Conservation (phyloP, 2,888 invertebrate genomes). For the Apodemia hepburni region DNA sequence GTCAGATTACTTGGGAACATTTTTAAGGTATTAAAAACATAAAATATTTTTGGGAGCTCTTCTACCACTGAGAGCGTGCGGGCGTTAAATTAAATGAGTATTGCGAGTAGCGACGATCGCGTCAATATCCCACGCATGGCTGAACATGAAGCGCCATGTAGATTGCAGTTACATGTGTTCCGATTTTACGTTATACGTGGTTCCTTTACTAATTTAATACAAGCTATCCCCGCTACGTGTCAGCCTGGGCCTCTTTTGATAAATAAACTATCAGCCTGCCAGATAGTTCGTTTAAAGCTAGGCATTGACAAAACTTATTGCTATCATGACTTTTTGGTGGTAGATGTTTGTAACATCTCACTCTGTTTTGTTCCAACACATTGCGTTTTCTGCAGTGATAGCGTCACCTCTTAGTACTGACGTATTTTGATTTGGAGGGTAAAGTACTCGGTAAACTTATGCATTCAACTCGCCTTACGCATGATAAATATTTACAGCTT, state of each 20-base stretch:
- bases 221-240: neutral
- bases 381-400: too few species aligned
- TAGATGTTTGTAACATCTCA: too few species aligned
- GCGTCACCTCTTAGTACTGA: too few species aligned
- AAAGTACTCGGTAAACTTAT: too few species aligned
- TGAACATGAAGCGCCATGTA: constrained; percentile 20
- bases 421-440: too few species aligned
- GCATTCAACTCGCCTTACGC: too few species aligned
- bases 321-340: too few species aligned
- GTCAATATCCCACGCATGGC: constrained; percentile 34
- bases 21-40: too few species aligned
- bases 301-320: too few species aligned
- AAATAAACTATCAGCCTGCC: neutral
- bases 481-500: too few species aligned
- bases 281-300: neutral
- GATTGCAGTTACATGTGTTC: constrained; percentile 7
- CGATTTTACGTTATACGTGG: constrained; percentile 7
- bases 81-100: constrained; percentile 39
- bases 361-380: too few species aligned
- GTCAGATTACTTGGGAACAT: too few species aligned
- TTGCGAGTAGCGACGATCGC: constrained; percentile 20
- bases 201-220: neutral
- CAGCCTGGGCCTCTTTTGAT: neutral
- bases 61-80: neutral
- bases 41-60: neutral